phyloP scores from a whole-genome alignment of 2,797 vertebrate genomes.

The Enteromius argenteus region DNA sequence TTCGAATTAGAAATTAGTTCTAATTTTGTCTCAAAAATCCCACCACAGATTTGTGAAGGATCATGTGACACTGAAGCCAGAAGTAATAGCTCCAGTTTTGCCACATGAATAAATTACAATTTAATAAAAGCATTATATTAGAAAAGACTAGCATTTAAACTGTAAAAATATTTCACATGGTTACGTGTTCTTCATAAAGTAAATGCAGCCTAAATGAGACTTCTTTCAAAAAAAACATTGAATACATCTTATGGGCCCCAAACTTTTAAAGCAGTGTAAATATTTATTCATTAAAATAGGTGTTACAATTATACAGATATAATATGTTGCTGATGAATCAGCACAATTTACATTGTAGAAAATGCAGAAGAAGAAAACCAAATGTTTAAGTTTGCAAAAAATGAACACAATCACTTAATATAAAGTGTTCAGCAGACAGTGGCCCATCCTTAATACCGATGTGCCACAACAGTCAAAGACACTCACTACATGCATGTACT shows the following conservation, averaged over 20 bases:
- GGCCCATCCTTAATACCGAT: background rate
- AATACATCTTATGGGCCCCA: background rate
- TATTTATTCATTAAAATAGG: background rate
- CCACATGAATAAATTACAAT: background rate
- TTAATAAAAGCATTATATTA: background rate
- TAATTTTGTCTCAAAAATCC: background rate
- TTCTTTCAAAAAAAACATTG: background rate
- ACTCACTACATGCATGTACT: background rate
- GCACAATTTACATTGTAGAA: background rate
- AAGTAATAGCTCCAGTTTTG: background rate
- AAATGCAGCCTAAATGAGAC: background rate
- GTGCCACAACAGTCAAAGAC: background rate
- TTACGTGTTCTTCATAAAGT: background rate
- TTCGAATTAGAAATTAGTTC: background rate
- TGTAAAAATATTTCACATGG: background rate
- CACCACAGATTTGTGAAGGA: background rate
- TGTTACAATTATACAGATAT: background rate
- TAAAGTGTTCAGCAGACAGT: background rate
- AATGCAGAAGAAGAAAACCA: background rate
- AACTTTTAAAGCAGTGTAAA: background rate
- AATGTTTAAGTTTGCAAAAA: background rate
- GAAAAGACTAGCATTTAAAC: background rate
- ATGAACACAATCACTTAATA: background rate
- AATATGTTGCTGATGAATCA: background rate
- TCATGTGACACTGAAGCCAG: background rate